phyloP scores from a whole-genome alignment of 2,797 vertebrate genomes.

The Molothrus ater region DNA sequence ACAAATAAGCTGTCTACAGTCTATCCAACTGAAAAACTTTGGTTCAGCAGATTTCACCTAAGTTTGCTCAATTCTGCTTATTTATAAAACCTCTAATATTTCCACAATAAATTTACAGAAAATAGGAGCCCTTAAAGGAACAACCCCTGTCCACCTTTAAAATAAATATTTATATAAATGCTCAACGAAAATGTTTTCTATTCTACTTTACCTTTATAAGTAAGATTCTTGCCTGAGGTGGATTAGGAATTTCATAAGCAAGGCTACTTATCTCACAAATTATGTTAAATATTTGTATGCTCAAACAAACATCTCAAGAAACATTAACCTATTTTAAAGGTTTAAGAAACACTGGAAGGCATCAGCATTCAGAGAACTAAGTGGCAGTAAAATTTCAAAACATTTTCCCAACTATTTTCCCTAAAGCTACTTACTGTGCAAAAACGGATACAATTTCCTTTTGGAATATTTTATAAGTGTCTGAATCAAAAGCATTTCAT shows the following conservation, averaged over 20 bases:
- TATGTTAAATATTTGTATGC: not conserved
- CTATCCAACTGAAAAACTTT: not conserved
- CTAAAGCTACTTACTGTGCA: not conserved
- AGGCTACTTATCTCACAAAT: not conserved
- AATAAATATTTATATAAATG: not conserved
- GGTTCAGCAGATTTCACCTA: not conserved
- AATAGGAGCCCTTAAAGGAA: not conserved
- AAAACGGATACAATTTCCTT: not conserved
- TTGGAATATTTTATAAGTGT: not conserved
- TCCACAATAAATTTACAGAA: not conserved
- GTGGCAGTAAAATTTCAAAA: not conserved
- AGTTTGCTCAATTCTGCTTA: not conserved
- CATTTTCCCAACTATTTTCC: not conserved
- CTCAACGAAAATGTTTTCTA: not conserved
- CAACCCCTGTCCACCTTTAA: not conserved
- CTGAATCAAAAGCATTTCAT: not conserved
- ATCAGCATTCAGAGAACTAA: not conserved
- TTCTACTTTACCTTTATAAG: not conserved
- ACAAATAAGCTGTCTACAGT: not conserved
- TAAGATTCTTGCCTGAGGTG: not conserved
- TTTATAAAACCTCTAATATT: not conserved
- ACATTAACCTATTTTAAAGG: not conserved
- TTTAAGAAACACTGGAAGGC: not conserved
- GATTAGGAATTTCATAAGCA: not conserved
- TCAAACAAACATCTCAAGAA: not conserved